Base-by-base conservation (phyloP, 2,888 invertebrate species). In the Perizoma flavofasciatum region DNA sequence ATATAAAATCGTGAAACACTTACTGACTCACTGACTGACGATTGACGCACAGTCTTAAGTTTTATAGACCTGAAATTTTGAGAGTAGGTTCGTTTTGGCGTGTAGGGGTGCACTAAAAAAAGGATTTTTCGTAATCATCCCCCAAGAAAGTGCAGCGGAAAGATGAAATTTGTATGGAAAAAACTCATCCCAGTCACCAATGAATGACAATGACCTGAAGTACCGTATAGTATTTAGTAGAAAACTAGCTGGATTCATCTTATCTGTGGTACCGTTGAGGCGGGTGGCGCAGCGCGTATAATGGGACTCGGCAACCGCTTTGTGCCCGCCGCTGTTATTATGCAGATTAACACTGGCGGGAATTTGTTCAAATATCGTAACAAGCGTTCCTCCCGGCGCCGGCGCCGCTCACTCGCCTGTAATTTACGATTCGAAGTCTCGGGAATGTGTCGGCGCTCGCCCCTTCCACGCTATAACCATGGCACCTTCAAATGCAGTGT, bases 301-400 rank as follows among this genome's bases (percentile, higher is more conserved):
- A 89, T 89, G 87, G 86, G 82, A 81, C 89, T 85, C 90, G 88
- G 91, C 89, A 80, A 83, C 77, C 84, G 86, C 89, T 90, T 90
- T 90, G 89, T 88, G 81, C 78, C 83, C 79, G 85, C 83, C 85
- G 89, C 87, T 90, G 88, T 90, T 91, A 92, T 92, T 92, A 92
- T 92, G 92, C 92, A 92, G 92, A 92, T 92, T 90, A 90, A 90
- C 92, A 91, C 91, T 89, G 89, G 80, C 89, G 89, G 91, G 92
- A 91, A 91, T 91, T 90, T 90, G 92, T 92, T 89, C 91, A 90
- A 89, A 90, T 89, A 91, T 89, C 91, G 88, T 92, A 91, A 92
- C 92, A 87, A 91, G 92, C 88, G 78, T 83, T 85, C 85, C 89
- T 86, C 85, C 83, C 86, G 83, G 88, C 91, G 89, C 88, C 89